phyloP scores from a whole-genome alignment of 2,797 vertebrate species.

The Eutrigla gurnardus region DNA sequence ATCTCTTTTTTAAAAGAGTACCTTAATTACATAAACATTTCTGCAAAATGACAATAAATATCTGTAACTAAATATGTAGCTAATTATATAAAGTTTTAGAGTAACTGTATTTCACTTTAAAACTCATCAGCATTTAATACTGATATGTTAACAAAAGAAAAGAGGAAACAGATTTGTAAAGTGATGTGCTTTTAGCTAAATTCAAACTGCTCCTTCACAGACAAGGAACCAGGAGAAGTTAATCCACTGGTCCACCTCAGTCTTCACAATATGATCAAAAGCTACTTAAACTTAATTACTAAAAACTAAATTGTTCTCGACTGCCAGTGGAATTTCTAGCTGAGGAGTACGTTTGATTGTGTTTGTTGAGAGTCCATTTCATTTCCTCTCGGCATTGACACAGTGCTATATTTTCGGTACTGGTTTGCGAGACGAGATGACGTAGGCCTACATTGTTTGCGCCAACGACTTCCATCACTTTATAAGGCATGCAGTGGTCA shows the following conservation, averaged over 20 bases:
- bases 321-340: neutral
- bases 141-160: neutral
- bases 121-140: neutral
- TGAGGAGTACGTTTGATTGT: neutral
- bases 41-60: too few species aligned
- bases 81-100: neutral
- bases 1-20: too few species aligned
- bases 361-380: neutral
- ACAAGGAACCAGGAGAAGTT: neutral
- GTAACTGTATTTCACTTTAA: neutral
- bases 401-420: slow-evolving; percentile 11
- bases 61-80: too few species aligned
- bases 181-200: neutral
- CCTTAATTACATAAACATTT: too few species aligned
- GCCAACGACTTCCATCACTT: neutral
- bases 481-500: slow-evolving; percentile 5
- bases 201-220: neutral
- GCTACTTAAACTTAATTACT: neutral
- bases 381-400: slow-evolving; percentile 7
- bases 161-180: neutral
- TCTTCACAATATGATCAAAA: neutral
- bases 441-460: neutral
- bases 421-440: slow-evolving; percentile 4
- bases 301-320: neutral
- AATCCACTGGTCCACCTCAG: neutral